phyloP scores from a whole-genome alignment of 2,113 vertebrate species.

The Mustela nigripes region DNA sequence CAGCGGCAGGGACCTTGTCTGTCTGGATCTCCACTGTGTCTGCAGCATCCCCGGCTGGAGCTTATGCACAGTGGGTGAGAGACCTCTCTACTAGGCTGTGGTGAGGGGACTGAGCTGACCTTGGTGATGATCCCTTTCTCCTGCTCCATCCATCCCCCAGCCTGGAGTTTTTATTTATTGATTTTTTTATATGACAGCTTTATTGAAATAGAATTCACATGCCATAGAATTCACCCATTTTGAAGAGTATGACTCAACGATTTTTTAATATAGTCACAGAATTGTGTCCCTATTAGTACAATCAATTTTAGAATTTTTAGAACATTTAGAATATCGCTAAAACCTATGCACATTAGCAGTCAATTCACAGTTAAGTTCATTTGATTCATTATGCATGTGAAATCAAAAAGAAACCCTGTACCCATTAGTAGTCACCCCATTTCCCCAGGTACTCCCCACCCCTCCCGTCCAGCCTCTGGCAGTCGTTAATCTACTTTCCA shows the following conservation, averaged over 20 bases:
- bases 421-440: not conserved
- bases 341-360: not conserved
- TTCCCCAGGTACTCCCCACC: not conserved
- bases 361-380: not conserved
- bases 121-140: not conserved
- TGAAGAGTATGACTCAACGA: not conserved
- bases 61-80: not conserved
- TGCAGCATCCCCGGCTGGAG: accelerated
- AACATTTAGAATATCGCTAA: not conserved
- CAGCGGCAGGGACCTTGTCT: not conserved
- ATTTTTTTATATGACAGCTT: not conserved
- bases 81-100: too few relatives aligned
- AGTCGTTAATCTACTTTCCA: not conserved
- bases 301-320: not conserved
- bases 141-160: not conserved
- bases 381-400: not conserved
- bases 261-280: not conserved
- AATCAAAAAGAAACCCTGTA: not conserved
- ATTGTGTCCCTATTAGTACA: not conserved
- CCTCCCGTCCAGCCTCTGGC: not conserved
- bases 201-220: not conserved
- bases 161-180: not conserved
- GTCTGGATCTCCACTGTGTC: not conserved
- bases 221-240: not conserved
- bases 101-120: not conserved